These are phyloP conservation scores for Cyrtorhinus lividipennis DNA, from an alignment of 1,140 invertebrate species.

Conservation along the genomic window DNA sequence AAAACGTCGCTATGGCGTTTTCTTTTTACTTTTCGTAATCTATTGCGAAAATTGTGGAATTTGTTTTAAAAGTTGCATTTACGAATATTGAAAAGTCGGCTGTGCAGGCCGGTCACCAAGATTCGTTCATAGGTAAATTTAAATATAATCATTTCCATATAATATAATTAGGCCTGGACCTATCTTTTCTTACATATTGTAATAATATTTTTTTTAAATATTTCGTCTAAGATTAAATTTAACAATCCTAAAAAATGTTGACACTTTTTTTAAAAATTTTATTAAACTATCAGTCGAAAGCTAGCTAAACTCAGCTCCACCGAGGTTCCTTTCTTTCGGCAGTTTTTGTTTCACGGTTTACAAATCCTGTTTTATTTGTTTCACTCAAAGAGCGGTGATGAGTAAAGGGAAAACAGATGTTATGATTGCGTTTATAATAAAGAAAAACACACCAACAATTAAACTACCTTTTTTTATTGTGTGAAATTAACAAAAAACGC, in stretches of 20 bases:
- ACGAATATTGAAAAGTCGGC: no score
- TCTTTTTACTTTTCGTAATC: no score
- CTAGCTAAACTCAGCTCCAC: conserved; percentile 23
- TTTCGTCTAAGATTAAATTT: conserved; percentile 24
- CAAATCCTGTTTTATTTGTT: background rate
- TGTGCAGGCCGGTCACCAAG: no score
- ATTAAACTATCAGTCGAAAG: conserved; percentile 26
- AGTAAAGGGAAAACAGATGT: background rate
- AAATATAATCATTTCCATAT: conserved; percentile 10
- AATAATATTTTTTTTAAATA: background rate
- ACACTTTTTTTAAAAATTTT: conserved; percentile 23
- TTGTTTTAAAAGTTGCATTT: no score
- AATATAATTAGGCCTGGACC: conserved; percentile 27
- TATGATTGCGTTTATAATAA: background rate
- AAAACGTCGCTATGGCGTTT: no score
- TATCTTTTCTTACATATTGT: conserved; percentile 19
- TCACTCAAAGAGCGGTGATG: background rate
- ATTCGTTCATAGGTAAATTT: no score
- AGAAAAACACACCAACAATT: conserved; percentile 21
- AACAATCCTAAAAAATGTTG: conserved; percentile 26
- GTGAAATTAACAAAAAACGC: background rate
- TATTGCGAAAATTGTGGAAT: no score
- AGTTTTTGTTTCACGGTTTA: conserved; percentile 17
- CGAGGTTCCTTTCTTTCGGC: conserved; percentile 18
- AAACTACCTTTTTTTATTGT: conserved; percentile 11